Conservation (phyloP, 2,113 vertebrate genomes). For the Platichthys flesus region DNA sequence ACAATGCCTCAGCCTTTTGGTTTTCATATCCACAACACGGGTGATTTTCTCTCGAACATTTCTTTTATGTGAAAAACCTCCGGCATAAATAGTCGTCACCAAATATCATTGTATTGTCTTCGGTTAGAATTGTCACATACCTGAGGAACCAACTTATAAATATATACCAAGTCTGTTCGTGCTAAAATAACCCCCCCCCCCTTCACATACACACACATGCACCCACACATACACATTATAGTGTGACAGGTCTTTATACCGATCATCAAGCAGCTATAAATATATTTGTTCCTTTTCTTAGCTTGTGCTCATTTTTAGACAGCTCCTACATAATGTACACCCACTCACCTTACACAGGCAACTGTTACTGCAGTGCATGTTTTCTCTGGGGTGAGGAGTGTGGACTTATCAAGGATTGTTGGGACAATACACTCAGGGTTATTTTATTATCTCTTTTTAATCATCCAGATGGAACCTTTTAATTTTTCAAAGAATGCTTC, state of each 20-base stretch:
- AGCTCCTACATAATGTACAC: slow-evolving; percentile 29
- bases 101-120: neutral
- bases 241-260: slow-evolving; percentile 2
- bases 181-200: neutral
- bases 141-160: neutral
- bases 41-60: neutral
- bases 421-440: neutral
- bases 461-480: neutral
- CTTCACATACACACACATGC: no score
- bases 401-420: neutral
- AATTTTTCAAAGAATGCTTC: neutral
- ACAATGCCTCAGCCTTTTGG: neutral
- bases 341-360: slow-evolving; percentile 50
- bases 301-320: slow-evolving; percentile 49
- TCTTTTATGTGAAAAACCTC: neutral
- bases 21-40: neutral
- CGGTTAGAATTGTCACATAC: neutral
- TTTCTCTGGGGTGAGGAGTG: slow-evolving; percentile 14
- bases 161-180: neutral
- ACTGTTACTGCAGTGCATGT: slow-evolving; percentile 35
- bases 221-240: neutral
- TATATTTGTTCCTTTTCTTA: slow-evolving; percentile 26
- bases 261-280: slow-evolving; percentile 32
- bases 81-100: neutral
- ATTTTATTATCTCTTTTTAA: neutral